Conservation (phyloP, 2,797 vertebrate species). For the Myotis planiceps region DNA sequence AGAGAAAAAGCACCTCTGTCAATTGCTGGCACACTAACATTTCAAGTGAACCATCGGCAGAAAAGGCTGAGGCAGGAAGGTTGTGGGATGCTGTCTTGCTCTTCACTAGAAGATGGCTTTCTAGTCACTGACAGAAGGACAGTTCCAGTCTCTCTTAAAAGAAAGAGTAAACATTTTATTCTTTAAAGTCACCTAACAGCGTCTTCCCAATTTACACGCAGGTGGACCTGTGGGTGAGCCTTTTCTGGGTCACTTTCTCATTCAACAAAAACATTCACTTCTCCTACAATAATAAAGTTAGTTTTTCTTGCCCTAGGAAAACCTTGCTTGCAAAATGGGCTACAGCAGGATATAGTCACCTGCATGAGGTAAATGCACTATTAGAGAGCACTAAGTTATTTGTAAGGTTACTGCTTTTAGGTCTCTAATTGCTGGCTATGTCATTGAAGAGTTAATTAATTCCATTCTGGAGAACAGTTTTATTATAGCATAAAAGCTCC, state of each 20-base stretch:
- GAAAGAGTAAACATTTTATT: neutral
- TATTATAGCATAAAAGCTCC: neutral
- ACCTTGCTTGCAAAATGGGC: neutral
- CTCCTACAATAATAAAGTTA: conserved; percentile 34
- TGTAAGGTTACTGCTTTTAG: conserved; percentile 30
- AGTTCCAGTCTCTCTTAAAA: neutral
- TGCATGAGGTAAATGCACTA: neutral
- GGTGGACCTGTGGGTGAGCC: neutral
- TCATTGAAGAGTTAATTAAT: conserved; percentile 34
- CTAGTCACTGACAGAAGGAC: neutral
- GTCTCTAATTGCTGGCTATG: conserved; percentile 32
- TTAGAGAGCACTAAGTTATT: neutral
- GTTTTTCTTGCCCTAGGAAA: conserved; percentile 1
- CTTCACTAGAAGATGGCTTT: neutral
- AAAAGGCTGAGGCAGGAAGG: neutral
- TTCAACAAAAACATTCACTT: neutral
- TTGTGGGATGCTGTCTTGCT: neutral
- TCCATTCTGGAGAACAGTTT: neutral
- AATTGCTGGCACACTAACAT: neutral
- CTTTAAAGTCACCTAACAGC: neutral
- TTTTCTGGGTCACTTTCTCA: conserved; percentile 4
- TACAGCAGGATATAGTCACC: neutral
- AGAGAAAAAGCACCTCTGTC: neutral
- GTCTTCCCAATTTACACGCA: neutral
- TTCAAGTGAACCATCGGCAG: conserved; percentile 6